phyloP scores from a whole-genome alignment of 2,888 invertebrate genomes.

The Drosophila maculinotata region DNA sequence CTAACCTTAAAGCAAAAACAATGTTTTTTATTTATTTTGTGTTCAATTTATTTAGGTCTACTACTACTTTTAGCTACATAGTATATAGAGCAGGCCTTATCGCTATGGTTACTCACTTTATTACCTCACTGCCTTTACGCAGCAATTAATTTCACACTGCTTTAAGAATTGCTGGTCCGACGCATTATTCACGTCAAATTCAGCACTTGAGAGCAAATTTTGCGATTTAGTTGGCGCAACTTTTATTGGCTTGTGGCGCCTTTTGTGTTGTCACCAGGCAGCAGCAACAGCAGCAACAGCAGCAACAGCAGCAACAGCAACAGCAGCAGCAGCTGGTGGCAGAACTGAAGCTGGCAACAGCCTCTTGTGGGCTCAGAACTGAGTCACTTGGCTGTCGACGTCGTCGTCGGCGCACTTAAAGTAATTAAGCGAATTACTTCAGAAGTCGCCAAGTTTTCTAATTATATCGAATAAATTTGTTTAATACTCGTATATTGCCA shows the following conservation, averaged over 20 bases:
- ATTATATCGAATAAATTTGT: constrained; percentile 82
- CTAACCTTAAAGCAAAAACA: too few relatives aligned
- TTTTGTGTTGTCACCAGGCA: constrained; percentile 49
- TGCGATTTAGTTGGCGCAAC: constrained; percentile 65
- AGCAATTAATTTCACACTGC: constrained; percentile 64
- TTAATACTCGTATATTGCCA: constrained; percentile 65
- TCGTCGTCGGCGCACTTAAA: constrained; percentile 70
- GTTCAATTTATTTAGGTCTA: too few relatives aligned
- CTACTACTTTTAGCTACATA: background rate
- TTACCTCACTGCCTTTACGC: constrained; percentile 7
- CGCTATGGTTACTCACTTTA: constrained; percentile 8
- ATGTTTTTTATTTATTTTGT: too few relatives aligned
- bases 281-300: background rate
- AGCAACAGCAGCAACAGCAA: too few relatives aligned
- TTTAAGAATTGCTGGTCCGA: constrained; percentile 37
- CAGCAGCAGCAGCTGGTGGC: constrained; percentile 30
- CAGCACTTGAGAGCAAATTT: constrained; percentile 53
- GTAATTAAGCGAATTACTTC: constrained; percentile 82
- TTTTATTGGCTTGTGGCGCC: constrained; percentile 76
- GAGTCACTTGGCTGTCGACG: constrained; percentile 35
- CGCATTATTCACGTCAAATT: constrained; percentile 64
- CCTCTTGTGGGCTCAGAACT: constrained; percentile 20
- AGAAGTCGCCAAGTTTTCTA: constrained; percentile 82
- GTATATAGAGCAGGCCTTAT: background rate
- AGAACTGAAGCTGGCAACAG: constrained; percentile 1